Evolutionary conservation across 1,140 invertebrate genomes (phyloP), one percentile per base, ranked within the genome.

Genomic region (Melitaea cinxia): DNA sequence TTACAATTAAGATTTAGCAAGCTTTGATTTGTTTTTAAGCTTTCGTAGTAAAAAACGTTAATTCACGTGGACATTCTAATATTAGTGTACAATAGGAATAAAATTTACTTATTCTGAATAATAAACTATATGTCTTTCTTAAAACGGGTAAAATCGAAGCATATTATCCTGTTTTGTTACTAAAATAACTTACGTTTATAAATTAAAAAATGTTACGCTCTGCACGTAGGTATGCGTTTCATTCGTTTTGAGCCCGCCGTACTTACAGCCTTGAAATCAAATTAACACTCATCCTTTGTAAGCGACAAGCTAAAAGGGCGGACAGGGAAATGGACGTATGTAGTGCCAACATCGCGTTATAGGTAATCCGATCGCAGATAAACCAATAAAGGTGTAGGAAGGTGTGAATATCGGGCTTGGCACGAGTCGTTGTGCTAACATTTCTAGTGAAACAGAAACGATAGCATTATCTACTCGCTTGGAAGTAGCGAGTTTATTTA

Each of bases 221-320:
- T 3, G 42, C 9, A 45, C 19, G 19, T 2, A n/a, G n/a, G 9
- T 10, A 23, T 9, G 17, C 19, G 6, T 45, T 7, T 47, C 10
- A 19, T 12, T 47, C 39, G 3, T 19, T 42, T 42, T 42, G 17
- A 19, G 3, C 12, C 3, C 35, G 15, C 0, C 14, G 2, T 47
- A 47, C 42, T 19, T 47, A 19, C 19, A 47, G 21, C 21, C 12
- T 47, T 47, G 4, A 47, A 24, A 47, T 47, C 1, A 47, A 47
- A 47, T 47, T 47, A 23, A 47, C 42, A 24, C 42, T 47, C 42
- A 24, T 19, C 42, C 42, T 47, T 45, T 23, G 37, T 1, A 24
- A 17, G 21, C 42, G 4, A 23, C 23, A 3, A 21, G 42, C 17
- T 2, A 10, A 47, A 47, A 47, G 19, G 42, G 42, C 23, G 42